Evolutionary conservation across 2,113 vertebrate genomes (phyloP).

Genomic region (Bujurquina vittata): DNA sequence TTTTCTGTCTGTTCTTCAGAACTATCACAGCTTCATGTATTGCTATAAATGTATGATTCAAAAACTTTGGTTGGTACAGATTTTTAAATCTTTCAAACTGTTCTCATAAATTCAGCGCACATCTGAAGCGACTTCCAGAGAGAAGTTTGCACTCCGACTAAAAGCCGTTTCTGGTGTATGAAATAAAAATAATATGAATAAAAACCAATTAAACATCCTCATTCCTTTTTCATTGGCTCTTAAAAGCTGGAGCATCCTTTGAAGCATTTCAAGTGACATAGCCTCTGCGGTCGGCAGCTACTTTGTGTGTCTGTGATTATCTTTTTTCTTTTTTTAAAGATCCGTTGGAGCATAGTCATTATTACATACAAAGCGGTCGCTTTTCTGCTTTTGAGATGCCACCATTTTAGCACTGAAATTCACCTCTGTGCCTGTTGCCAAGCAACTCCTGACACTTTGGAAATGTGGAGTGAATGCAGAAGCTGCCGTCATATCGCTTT

Average conservation of each 20-base stretch:
- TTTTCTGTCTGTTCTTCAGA: no score
- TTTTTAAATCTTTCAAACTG: constrained; percentile 19
- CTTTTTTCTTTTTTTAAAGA: not conserved
- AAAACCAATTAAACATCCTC: not conserved
- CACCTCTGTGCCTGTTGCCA: constrained; percentile 70
- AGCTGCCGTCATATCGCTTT: constrained; percentile 7
- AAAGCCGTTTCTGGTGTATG: not conserved
- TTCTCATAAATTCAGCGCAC: constrained; percentile 24
- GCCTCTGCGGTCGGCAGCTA: not conserved
- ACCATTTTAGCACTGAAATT: constrained; percentile 58
- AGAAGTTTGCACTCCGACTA: not conserved
- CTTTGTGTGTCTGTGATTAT: not conserved
- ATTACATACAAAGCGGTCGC: not conserved
- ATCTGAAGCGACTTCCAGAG: constrained; percentile 2
- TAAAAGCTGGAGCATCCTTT: not conserved
- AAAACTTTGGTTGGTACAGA: not conserved
- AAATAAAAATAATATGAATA: not conserved
- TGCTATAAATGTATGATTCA: not conserved
- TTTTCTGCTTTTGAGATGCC: constrained; percentile 50
- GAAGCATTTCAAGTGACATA: not conserved
- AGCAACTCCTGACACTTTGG: constrained; percentile 69
- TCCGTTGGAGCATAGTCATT: constrained; percentile 11
- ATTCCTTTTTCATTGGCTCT: constrained; percentile 42
- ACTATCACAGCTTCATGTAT: no score
- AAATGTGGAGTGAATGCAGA: constrained; percentile 33